Evolutionary conservation across 2,888 invertebrate genomes (phyloP).

Genomic region (Eristalis tenax): DNA sequence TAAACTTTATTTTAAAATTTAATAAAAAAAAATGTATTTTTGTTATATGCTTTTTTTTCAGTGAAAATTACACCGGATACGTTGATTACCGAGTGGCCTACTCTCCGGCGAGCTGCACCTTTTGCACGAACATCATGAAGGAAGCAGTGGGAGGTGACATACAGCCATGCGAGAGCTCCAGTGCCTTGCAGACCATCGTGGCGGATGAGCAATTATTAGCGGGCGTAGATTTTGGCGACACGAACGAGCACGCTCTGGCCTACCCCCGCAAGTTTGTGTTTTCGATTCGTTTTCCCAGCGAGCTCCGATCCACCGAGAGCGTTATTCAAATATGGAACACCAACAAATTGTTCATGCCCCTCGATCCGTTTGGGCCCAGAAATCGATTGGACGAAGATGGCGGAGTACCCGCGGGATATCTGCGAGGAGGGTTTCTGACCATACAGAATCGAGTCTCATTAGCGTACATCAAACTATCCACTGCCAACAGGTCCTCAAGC

Average conservation of each 20-base stretch:
- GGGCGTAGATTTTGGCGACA: conserved; percentile 83
- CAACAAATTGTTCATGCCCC: conserved; percentile 55
- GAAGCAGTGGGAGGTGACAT: not conserved
- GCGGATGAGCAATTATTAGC: conserved; percentile 75
- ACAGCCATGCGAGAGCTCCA: not conserved
- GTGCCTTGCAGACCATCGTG: not conserved
- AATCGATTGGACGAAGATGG: conserved; percentile 72
- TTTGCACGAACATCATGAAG: not conserved
- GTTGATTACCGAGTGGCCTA: not conserved
- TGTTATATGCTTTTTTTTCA: not conserved
- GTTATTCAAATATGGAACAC: conserved; percentile 74
- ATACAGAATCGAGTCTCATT: conserved; percentile 84
- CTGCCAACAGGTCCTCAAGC: not conserved
- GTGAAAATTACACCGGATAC: not conserved
- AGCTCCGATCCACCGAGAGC: conserved; percentile 69
- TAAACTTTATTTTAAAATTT: not conserved
- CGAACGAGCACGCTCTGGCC: conserved; percentile 77
- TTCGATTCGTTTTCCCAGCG: conserved; percentile 74
- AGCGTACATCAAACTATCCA: conserved; percentile 76
- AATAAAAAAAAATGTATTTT: no score
- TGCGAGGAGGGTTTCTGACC: conserved; percentile 85
- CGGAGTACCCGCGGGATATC: conserved; percentile 82
- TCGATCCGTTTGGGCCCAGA: conserved; percentile 31
- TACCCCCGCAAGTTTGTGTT: conserved; percentile 63
- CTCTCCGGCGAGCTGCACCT: not conserved